A percentile compares a stretch with the other conserved stretches of the same genome.
phyloP scores from a whole-genome alignment of 1,140 invertebrate genomes.

The Zaprionus ornatus region DNA sequence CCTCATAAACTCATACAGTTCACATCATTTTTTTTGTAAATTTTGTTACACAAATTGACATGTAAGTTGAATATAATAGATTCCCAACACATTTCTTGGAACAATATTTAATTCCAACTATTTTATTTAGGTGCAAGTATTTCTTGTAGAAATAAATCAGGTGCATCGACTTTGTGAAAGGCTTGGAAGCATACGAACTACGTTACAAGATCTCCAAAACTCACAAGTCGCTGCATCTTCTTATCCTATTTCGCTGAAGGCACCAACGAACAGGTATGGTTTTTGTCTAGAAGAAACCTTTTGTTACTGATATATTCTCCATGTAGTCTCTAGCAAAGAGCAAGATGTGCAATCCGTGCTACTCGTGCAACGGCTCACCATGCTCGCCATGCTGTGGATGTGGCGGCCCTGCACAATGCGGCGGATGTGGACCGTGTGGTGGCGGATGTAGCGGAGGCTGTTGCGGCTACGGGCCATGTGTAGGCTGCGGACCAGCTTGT shows the following conservation, averaged over 20 bases:
- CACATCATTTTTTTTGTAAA: conserved; percentile 21
- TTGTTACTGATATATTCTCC: not conserved
- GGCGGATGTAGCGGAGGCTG: conserved; percentile 15
- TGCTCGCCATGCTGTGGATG: conserved; percentile 21
- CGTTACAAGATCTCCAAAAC: conserved; percentile 2
- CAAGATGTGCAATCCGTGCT: conserved; percentile 38
- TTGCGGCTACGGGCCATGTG: conserved; percentile 12
- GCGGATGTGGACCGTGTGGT: conserved; percentile 22
- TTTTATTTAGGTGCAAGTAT: conserved; percentile 8
- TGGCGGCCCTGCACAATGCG: not conserved
- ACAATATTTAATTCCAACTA: no score
- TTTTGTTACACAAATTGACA: conserved; percentile 13
- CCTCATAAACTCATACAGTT: not conserved
- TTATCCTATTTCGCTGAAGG: conserved; percentile 17
- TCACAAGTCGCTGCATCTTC: not conserved
- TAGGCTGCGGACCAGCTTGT: conserved; percentile 13
- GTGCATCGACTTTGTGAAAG: not conserved
- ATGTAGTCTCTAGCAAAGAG: not conserved
- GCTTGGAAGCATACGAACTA: not conserved
- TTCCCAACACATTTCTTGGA: no score
- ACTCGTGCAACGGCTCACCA: conserved; percentile 20
- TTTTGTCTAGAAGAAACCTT: not conserved
- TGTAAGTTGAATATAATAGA: conserved; percentile 11
- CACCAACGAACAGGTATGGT: not conserved
- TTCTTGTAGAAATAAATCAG: conserved; percentile 2